Base-by-base conservation (phyloP, 2,888 invertebrate genomes). In the Lasioglossum calceatum region DNA sequence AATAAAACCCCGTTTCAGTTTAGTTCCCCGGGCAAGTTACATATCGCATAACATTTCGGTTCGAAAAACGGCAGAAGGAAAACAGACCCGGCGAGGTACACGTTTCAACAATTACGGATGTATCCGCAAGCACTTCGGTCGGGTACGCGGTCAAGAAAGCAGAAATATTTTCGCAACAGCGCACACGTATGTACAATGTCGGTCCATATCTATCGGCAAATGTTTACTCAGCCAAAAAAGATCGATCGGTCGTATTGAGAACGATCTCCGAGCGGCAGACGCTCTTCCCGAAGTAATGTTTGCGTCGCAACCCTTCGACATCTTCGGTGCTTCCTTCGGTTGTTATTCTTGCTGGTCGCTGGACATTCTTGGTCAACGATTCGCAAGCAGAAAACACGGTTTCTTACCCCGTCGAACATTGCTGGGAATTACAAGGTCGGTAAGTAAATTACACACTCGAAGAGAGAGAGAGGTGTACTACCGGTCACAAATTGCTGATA, bases 151-250 rank as follows among this genome's bases (percentile, higher is more conserved):
- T 32, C 16, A 39, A 54, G 54, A 39, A 70, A 77, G 70, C 12
- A 44, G 76, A 75, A 81, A 86, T 85, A 79, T 85, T 85, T 87
- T 85, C 71, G 27, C 85, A 82, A 39, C 39, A 23, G 39, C 36
- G 36, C 70, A 39, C 39, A 70, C 39, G 80, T 54, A 61, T 54
- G 58, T 71, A 67, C 19, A 23, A 36, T n/a, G 23, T 81, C 58
- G 73, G 75, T 79, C 73, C 58, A 72, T 87, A 87, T 78, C 54
- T 81, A 81, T 82, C 71, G 81, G n/a, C 27, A 74, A 86, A 83
- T 88, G 90, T 89, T 89, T 85, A 84, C 83, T 86, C 86, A 71
- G 42, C 50, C 76, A 75, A 79, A 74, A 85, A 86, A 83, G 82
- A 90, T 88, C 88, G 88, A 88, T 86, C 77, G 85, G 32, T 54